These are phyloP conservation scores for Microplitis demolitor DNA, from an alignment of 1,140 invertebrate genomes.

Conservation along the genomic window DNA sequence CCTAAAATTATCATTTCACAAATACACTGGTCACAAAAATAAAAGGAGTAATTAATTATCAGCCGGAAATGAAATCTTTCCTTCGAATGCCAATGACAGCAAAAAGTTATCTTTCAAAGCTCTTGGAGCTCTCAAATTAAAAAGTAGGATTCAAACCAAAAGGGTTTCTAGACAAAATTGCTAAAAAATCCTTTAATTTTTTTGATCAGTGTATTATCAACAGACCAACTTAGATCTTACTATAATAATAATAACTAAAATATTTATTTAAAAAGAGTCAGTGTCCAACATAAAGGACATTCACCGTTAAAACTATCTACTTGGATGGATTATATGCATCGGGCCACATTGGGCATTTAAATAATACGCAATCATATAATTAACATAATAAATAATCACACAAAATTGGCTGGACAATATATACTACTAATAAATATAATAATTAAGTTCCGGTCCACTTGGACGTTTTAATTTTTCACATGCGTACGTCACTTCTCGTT, in stretches of 20 bases:
- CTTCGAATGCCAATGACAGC: no score
- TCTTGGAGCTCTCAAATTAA: no score
- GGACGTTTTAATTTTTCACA: not conserved
- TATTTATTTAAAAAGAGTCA: constrained; percentile 31
- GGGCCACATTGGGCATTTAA: constrained; percentile 55
- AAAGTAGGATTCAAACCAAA: no score
- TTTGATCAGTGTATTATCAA: not conserved
- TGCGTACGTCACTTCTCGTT: not conserved
- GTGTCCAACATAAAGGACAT: constrained; percentile 42
- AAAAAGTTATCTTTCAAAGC: no score
- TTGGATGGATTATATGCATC: constrained; percentile 58
- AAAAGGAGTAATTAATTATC: no score
- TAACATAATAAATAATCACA: not conserved
- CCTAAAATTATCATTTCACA: no score
- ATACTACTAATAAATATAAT: not conserved
- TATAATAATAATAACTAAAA: not conserved
- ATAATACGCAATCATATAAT: constrained; percentile 48
- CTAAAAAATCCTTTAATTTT: not conserved
- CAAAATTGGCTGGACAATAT: constrained; percentile 3
- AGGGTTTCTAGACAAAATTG: no score
- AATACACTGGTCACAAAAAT: no score
- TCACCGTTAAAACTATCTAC: constrained; percentile 47
- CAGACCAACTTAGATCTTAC: not conserved
- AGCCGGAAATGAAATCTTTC: no score
- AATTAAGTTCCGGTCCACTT: not conserved